phyloP scores from a whole-genome alignment of 2,888 invertebrate genomes.

The Amiota communis region DNA sequence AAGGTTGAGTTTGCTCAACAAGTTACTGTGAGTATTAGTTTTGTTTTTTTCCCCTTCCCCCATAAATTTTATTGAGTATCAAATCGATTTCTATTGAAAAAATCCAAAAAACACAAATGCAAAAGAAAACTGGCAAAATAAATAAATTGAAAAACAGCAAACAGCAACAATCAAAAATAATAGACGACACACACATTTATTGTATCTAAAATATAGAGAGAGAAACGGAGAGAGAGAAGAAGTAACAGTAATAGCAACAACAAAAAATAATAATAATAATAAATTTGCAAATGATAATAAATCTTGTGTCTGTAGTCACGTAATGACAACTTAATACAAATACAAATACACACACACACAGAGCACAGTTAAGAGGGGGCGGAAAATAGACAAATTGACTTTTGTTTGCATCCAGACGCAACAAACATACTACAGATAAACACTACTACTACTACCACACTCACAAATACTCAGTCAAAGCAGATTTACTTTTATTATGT shows the following conservation, averaged over 20 bases:
- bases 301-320: conserved; percentile 70
- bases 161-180: neutral
- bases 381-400: too few species aligned
- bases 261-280: conserved; percentile 7
- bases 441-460: neutral
- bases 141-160: conserved; percentile 4
- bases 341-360: conserved; percentile 49
- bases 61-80: neutral
- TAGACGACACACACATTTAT: neutral
- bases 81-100: neutral
- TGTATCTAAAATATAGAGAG: neutral
- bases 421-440: neutral
- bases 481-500: conserved; percentile 61
- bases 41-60: conserved; percentile 16
- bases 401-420: too few species aligned
- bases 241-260: too few species aligned
- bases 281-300: conserved; percentile 57
- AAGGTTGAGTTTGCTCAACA: conserved; percentile 84
- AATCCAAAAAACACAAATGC: conserved; percentile 12
- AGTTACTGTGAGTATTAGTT: conserved; percentile 81
- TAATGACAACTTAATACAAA: conserved; percentile 70
- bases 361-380: too few species aligned
- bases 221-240: conserved; percentile 14
- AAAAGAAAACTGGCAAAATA: conserved; percentile 6
- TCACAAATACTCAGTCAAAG: neutral